Conservation (phyloP, 37 sponge, comb jelly and placozoan genomes). For the Agelas oroides region DNA sequence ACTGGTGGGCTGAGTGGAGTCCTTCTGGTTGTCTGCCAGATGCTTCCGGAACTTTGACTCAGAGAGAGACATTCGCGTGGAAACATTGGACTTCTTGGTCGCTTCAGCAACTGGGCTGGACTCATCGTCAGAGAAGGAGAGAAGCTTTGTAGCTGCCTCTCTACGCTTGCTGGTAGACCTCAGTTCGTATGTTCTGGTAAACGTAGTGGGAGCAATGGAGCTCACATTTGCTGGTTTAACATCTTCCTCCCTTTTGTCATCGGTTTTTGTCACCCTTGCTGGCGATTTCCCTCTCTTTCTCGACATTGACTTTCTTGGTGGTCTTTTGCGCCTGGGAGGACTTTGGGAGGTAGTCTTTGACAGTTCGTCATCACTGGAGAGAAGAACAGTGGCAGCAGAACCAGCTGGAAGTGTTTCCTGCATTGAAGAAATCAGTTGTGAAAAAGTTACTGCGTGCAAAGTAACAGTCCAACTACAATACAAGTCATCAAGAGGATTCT, state of each 20-base stretch:
- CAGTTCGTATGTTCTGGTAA: too few relatives aligned
- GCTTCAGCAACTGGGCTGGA: not conserved
- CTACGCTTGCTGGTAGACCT: too few relatives aligned
- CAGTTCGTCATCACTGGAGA: conserved; percentile 20
- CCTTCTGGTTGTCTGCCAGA: not conserved
- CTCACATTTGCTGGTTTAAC: too few relatives aligned
- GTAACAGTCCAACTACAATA: too few relatives aligned
- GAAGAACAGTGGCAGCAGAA: not conserved
- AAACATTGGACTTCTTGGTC: not conserved
- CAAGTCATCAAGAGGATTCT: too few relatives aligned
- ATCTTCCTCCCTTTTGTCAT: too few relatives aligned
- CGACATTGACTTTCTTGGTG: not conserved
- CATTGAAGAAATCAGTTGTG: too few relatives aligned
- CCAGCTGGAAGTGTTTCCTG: too few relatives aligned
- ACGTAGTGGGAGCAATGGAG: too few relatives aligned
- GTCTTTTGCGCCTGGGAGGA: not conserved
- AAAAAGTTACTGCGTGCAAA: too few relatives aligned
- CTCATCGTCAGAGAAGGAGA: not conserved
- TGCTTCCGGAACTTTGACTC: conserved; percentile 14
- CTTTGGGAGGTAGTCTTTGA: too few relatives aligned
- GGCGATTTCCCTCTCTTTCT: not conserved
- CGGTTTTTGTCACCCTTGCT: not conserved
- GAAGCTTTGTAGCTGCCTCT: too few relatives aligned
- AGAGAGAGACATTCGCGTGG: conserved; percentile 27
- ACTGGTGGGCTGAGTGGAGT: not conserved